Base-by-base conservation (phyloP, 2,113 vertebrate species). In the Pelmatolapia mariae region DNA sequence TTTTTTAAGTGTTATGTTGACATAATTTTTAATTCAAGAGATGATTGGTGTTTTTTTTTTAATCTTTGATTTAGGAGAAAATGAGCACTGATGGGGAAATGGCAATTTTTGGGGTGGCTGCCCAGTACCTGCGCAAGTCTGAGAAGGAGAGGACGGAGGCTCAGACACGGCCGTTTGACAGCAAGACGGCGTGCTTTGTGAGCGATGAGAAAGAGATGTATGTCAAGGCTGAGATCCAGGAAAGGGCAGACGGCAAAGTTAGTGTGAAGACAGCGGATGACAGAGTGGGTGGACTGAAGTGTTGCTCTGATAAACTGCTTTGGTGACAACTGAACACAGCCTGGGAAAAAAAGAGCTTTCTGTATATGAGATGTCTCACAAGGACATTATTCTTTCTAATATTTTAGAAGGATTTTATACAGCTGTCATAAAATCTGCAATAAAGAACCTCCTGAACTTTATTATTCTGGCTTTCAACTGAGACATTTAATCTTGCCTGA, bases 111-210 rank as follows among this genome's bases (percentile, higher is more conserved):
- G 97, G 97, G 50, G 91, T 89, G 4, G 97, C 97, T 0, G 97
- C 96, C 0, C 94, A 94, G 0, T 98, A 93, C 93, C 96, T 98
- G 29, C 95, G 96, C 5, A 98, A 97, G 85, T 94, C 97, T 0
- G 97, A 97, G 86, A 95, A 94, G 87, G 97, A 98, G 89, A 90
- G 97, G 59, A 96, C 29, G 2, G 93, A 94, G 85, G 96, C 96
- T 3, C 97, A 98, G 92, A 95, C 96, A 85, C 13, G 96, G 36
- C 96, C 96, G 0, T 98, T 97, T 33, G 97, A 98, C 19, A 94
- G 96, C 93, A 98, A 96, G 87, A 97, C 96, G 7, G 95, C 96
- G 7, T 97, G 97, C 90, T 98, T 96, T 31, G 96, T 97, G 90
- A 92, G 94, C 5, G 97, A 98, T 22, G 90, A 96, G 0, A 96